Percentiles rank a stretch among this genome's conserved stretches.
Conservation (phyloP, 1,140 invertebrate species). For the Coptotermes formosanus region DNA sequence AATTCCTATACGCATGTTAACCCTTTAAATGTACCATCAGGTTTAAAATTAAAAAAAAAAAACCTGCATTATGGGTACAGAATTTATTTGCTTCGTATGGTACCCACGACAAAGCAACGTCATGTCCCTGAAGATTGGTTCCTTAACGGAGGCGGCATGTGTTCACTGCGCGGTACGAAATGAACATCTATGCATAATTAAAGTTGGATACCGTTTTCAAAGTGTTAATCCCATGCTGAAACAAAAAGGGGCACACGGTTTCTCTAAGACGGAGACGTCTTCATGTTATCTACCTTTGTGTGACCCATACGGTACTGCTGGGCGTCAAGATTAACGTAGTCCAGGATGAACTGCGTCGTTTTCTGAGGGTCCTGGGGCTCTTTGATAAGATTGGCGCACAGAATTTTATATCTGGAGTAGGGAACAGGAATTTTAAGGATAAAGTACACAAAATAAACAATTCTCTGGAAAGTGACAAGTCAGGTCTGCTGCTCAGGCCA, state of each 20-base stretch:
- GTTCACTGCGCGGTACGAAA: too few species aligned
- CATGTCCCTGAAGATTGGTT: too few species aligned
- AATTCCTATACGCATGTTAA: too few species aligned
- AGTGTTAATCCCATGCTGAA: neutral
- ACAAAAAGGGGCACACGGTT: neutral
- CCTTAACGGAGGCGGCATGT: too few species aligned
- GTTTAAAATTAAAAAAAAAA: too few species aligned
- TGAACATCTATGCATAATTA: too few species aligned
- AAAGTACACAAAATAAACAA: constrained; percentile 32
- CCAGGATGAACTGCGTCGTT: constrained; percentile 86
- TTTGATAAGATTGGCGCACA: constrained; percentile 76
- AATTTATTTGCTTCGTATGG: too few species aligned
- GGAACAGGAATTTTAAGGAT: constrained; percentile 30
- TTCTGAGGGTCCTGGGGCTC: constrained; percentile 74
- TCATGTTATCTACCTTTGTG: constrained; percentile 78
- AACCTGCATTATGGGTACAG: too few species aligned
- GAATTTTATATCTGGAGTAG: constrained; percentile 84
- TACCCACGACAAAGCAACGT: too few species aligned
- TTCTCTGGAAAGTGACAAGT: neutral
- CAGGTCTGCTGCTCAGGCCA: neutral
- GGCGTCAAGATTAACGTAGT: constrained; percentile 76
- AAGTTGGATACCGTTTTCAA: too few species aligned
- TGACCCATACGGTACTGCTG: constrained; percentile 94
- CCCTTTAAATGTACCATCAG: too few species aligned
- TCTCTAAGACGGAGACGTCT: neutral